These are phyloP conservation scores for Sinohyriopsis cumingii DNA, from an alignment of 2,888 invertebrate genomes.

Conservation along the genomic window DNA sequence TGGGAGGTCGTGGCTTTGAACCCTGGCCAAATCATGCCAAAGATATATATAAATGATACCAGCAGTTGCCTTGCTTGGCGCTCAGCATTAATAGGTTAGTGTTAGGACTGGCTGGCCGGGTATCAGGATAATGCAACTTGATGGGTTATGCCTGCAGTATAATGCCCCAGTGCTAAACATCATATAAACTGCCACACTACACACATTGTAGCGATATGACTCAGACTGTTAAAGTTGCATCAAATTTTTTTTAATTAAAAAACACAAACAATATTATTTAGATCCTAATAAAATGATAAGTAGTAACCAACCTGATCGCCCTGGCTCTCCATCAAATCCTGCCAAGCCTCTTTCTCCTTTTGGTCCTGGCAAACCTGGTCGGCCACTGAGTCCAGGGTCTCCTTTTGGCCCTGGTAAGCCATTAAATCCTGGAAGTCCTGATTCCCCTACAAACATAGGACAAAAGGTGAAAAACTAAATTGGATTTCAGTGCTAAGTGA, in stretches of 20 bases:
- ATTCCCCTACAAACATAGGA: slow-evolving; percentile 71
- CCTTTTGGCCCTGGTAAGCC: slow-evolving; percentile 59
- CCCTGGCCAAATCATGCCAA: too few species aligned
- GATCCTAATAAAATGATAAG: not conserved
- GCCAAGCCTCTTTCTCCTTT: slow-evolving; percentile 49
- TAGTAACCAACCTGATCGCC: slow-evolving; percentile 31
- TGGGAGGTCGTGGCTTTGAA: too few species aligned
- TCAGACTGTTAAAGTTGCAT: not conserved
- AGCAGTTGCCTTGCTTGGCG: too few species aligned
- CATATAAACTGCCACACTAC: too few species aligned
- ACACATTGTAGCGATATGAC: not conserved
- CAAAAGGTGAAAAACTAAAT: not conserved
- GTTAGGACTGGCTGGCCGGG: too few species aligned
- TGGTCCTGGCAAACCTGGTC: slow-evolving; percentile 47
- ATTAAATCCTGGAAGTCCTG: slow-evolving; percentile 51
- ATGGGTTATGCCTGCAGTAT: too few species aligned
- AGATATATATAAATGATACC: too few species aligned
- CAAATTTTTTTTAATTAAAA: not conserved
- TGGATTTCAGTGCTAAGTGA: too few species aligned
- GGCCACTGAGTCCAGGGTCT: slow-evolving; percentile 57
- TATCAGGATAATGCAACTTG: too few species aligned
- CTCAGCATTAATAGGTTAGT: too few species aligned
- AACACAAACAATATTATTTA: not conserved
- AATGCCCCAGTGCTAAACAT: too few species aligned
- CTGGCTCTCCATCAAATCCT: slow-evolving; percentile 44